These are phyloP conservation scores for Indicator indicator DNA, from an alignment of 2,113 vertebrate species.

Conservation along the genomic window DNA sequence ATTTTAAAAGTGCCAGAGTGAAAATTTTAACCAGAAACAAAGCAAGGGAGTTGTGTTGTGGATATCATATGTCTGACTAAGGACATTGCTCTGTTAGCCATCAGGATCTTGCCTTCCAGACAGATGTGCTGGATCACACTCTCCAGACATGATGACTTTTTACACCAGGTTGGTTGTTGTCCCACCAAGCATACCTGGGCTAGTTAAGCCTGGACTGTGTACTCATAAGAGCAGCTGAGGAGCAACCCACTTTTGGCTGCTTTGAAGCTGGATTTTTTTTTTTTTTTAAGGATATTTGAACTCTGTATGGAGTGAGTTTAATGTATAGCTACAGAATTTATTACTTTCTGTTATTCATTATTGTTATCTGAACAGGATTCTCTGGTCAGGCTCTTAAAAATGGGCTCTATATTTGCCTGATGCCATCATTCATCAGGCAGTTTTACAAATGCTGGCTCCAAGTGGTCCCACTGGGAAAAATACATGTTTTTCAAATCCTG, in stretches of 20 bases:
- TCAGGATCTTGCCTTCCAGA: not conserved
- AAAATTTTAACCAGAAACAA: not conserved
- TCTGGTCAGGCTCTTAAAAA: not conserved
- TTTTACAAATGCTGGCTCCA: not conserved
- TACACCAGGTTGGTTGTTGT: not conserved
- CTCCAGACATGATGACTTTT: not conserved
- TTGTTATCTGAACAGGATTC: not conserved
- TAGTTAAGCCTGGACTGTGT: not conserved
- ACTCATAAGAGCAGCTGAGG: not conserved
- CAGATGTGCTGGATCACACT: not conserved
- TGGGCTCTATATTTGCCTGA: not conserved
- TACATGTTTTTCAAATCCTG: not conserved
- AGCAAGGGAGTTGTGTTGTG: not conserved
- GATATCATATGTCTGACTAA: not conserved
- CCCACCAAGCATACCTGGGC: not conserved
- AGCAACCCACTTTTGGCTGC: not conserved
- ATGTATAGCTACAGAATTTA: not conserved
- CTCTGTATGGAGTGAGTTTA: not conserved
- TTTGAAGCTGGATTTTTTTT: not conserved
- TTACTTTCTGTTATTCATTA: not conserved
- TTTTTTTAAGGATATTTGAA: not conserved
- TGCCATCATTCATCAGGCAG: not conserved
- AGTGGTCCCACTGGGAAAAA: not conserved
- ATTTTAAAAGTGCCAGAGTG: constrained; percentile 39
- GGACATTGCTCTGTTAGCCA: not conserved